Base-by-base conservation (phyloP, 2,888 invertebrate species). In the Dryococelus australis region DNA sequence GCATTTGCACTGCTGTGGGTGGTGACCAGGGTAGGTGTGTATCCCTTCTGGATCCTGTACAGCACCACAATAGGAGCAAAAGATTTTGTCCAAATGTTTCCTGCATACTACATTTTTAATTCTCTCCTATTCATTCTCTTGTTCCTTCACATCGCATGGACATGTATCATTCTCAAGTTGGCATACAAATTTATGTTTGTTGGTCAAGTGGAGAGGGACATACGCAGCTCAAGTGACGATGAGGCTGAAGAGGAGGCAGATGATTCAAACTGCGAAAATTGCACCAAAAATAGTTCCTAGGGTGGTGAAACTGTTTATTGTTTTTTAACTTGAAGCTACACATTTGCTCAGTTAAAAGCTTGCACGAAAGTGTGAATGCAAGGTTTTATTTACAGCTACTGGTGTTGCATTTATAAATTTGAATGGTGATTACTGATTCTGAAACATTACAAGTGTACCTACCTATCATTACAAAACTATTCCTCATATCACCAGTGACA, bases 81-180 rank as follows among this genome's bases (percentile, higher is more conserved):
- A 43, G 95, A 94, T 92, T 94, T 98, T 89, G 94, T 98, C 88
- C 96, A 97, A 26, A 97, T 98, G 97, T 98, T 98, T 93, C 96
- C 98, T 81, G 98, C 98, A 78, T 98, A 98, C 93, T 98, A 97
- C 92, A 97, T 99, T 91, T 98, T 99, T 93, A 98, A 98, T 93
- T 94, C 96, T 43, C 94, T 99, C 91, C 94, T 99, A 87, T 94
- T 96, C 89, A 93, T 97, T 90, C 94, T 99, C 87, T 93, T 98
- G 88, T 92, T 95, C 28, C 94, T 99, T 86, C 98, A 99, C 92
- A 93, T 97, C 89, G 95, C 98, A 91, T 99, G 99, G 99, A 98
- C 98, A 79, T 97, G 97, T 94, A 95, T 98, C 91, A 99, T 99
- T 90, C 93, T 98, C 89, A 97, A 97, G 93, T 97, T 99, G 90